A percentile compares a stretch with the other conserved stretches of the same genome.
phyloP scores from a whole-genome alignment of 2,888 invertebrate genomes.

The Drosophila meridiana region DNA sequence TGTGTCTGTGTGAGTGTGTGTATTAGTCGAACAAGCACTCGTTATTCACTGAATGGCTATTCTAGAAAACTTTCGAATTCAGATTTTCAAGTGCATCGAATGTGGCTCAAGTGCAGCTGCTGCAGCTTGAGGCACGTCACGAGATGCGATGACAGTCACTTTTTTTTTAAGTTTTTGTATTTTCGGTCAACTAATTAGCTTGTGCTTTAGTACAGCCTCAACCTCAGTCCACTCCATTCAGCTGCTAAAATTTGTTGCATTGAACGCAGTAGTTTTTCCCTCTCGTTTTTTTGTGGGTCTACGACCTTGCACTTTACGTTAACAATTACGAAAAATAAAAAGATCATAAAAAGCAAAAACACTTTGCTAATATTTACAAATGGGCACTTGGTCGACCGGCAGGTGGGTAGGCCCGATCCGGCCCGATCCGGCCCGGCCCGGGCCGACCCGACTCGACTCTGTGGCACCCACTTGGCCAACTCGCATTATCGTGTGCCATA shows the following conservation, averaged over 20 bases:
- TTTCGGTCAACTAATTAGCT: constrained; percentile 40
- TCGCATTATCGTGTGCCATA: constrained; percentile 61
- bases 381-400: constrained; percentile 23
- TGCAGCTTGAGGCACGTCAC: constrained; percentile 38
- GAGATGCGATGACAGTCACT: constrained; percentile 51
- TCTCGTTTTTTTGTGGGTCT: constrained; percentile 10
- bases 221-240: constrained; percentile 29
- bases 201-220: constrained; percentile 16
- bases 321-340: constrained; percentile 25
- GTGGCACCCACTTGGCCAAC: constrained; percentile 17
- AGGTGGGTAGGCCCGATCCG: neutral
- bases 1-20: neutral
- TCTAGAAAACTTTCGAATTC: constrained; percentile 66
- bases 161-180: constrained; percentile 8
- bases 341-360: constrained; percentile 21
- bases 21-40: constrained; percentile 14
- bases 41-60: constrained; percentile 28
- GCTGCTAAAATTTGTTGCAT: constrained; percentile 39
- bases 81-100: constrained; percentile 69
- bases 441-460: neutral
- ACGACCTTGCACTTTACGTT: constrained; percentile 60
- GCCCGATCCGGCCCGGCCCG: neutral
- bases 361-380: constrained; percentile 28
- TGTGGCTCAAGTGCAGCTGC: constrained; percentile 73
- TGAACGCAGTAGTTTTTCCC: constrained; percentile 29